phyloP scores from a whole-genome alignment of 2,113 vertebrate species.

The mouse (Mus musculus) region DNA sequence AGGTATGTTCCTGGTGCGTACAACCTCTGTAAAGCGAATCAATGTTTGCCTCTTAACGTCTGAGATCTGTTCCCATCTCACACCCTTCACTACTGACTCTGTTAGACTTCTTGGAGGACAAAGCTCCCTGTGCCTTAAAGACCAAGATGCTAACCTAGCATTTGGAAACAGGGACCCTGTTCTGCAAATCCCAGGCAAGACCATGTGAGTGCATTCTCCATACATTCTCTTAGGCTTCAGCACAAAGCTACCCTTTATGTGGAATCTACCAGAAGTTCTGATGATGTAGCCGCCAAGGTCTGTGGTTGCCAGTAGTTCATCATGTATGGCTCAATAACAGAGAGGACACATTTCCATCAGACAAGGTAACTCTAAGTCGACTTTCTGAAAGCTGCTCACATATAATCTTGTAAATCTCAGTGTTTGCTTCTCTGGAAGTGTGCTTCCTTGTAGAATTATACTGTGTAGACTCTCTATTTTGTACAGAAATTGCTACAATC shows the following conservation, averaged over 20 bases:
- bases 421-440: not conserved
- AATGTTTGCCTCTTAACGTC: not conserved
- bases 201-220: not conserved
- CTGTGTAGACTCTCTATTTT: not conserved
- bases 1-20: not conserved
- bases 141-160: not conserved
- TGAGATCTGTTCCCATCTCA: not conserved
- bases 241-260: not conserved
- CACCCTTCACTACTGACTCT: not conserved
- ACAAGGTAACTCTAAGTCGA: not conserved
- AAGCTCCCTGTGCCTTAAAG: not conserved
- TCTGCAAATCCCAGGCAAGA: not conserved
- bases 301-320: not conserved
- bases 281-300: not conserved
- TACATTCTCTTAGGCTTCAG: not conserved
- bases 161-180: not conserved
- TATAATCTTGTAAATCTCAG: not conserved
- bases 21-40: not conserved
- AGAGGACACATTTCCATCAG: not conserved
- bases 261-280: not conserved
- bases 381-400: not conserved
- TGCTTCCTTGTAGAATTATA: not conserved
- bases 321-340: not conserved
- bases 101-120: not conserved
- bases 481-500: not conserved